Base-by-base conservation (phyloP, 1,140 invertebrate species). In the Sitophilus oryzae region DNA sequence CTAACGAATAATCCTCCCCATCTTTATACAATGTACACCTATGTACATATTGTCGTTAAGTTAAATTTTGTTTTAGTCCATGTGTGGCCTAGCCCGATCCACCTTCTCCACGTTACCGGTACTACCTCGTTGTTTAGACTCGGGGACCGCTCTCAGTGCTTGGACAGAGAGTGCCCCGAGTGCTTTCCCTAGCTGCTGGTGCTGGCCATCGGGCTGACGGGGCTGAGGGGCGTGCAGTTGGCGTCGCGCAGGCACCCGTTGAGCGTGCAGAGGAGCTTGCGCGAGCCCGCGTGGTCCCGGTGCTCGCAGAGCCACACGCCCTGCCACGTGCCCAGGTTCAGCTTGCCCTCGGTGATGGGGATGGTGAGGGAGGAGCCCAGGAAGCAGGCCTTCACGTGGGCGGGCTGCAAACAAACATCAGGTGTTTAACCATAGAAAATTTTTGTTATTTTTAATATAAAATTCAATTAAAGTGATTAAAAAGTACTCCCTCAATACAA, bases 241-340 rank as follows among this genome's bases (percentile, higher is more conserved):
- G 85, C 85, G 71, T 90, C 88, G 52, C 88, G 79, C 61, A 89
- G 79, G 73, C 89, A 91, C 20, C 92, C 92, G 60, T 93, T 93
- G 68, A 96, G 74, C 52, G 91, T 95, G 64, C 94, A 85, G 58
- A 94, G 85, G 67, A 94, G 74, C 77, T 94, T 95, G 56, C 93
- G 81, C 66, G 89, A 93, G 56, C 93, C 93, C 63, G 91, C 94
- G 69, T 90, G 86, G 76, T 97, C 92, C 65, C 94, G 82, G 75
- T 98, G 94, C 77, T 98, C 94, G 78, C 93, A 96, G 54, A 98
- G 79, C 94, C 94, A 98, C 57, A 98, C 86, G 48, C 94, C 94
- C 77, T 97, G 94, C 93, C 93, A 97, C 61, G 91, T 94, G 48
- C 94, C 94, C 58, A 97, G 76, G 66, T 93, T 93, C 60, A 97